Percentiles rank a stretch among this genome's conserved stretches.
Conservation (phyloP, 2,113 vertebrate genomes). For the Rafetus swinhoei region DNA sequence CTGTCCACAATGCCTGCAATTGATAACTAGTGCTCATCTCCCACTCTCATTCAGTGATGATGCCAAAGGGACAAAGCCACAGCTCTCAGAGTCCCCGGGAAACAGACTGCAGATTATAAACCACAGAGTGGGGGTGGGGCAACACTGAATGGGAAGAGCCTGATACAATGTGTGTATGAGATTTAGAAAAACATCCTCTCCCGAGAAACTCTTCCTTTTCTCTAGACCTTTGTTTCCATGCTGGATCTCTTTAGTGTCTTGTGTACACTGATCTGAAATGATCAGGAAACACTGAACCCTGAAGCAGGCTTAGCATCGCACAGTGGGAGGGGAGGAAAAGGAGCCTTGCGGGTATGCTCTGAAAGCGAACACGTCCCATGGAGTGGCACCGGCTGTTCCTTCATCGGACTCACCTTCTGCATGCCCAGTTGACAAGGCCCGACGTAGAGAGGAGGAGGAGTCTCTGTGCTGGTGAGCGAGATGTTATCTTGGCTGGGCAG, state of each 20-base stretch:
- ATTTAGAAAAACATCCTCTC: background rate
- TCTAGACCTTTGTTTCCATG: background rate
- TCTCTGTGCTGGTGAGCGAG: slow-evolving; percentile 96
- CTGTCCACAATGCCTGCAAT: background rate
- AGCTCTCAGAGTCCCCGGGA: background rate
- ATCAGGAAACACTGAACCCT: background rate
- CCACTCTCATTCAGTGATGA: background rate
- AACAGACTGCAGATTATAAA: background rate
- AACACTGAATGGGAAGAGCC: background rate
- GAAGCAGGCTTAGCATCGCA: background rate
- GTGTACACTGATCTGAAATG: background rate
- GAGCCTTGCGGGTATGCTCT: background rate
- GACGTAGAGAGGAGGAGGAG: slow-evolving; percentile 93
- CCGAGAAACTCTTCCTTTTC: background rate
- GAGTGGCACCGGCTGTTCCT: accelerated
- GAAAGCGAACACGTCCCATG: background rate
- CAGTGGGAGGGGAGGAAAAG: background rate
- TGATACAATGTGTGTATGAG: background rate
- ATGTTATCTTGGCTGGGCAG: slow-evolving; percentile 97
- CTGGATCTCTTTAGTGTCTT: background rate
- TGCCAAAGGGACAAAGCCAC: background rate
- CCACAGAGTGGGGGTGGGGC: background rate
- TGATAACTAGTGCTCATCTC: background rate
- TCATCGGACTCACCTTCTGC: slow-evolving; percentile 86
- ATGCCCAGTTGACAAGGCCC: slow-evolving; percentile 93